Evolutionary conservation across 2,888 invertebrate genomes (phyloP).

Genomic region (Phasia obesa): DNA sequence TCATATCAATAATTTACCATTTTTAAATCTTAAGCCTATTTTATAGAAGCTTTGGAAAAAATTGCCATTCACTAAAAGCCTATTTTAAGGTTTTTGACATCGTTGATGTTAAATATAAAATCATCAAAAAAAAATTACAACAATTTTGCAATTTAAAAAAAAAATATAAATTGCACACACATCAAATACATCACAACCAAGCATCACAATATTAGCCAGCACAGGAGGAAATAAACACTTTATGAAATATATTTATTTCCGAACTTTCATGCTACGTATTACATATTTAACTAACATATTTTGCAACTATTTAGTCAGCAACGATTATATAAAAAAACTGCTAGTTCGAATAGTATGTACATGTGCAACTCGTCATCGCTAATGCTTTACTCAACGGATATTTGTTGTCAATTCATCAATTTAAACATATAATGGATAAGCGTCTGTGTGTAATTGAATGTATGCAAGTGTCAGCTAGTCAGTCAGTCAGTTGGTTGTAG

Average conservation of each 20-base stretch:
- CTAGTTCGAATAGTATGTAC: conserved; percentile 35
- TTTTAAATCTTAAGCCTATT: conserved; percentile 6
- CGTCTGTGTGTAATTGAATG: conserved; percentile 15
- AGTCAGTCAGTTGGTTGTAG: conserved; percentile 7
- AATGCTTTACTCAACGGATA: conserved; percentile 65
- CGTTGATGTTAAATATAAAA: background rate
- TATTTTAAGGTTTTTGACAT: conserved; percentile 18
- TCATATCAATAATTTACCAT: background rate
- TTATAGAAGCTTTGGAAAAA: no score
- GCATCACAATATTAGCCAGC: background rate
- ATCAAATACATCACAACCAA: conserved; percentile 26
- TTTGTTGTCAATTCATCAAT: conserved; percentile 72
- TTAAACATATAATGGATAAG: conserved; percentile 44
- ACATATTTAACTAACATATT: conserved; percentile 56
- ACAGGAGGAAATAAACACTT: background rate
- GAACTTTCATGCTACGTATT: conserved; percentile 25
- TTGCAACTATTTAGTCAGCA: conserved; percentile 19
- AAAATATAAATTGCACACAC: conserved; percentile 38
- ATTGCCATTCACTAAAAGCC: background rate
- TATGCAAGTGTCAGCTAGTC: conserved; percentile 28
- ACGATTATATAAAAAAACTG: conserved; percentile 18
- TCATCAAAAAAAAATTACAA: conserved; percentile 5
- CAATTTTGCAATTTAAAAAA: conserved; percentile 2
- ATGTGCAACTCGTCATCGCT: conserved; percentile 64
- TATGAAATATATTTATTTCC: conserved; percentile 8